Evolutionary conservation across 2,888 invertebrate species (phyloP), one percentile per base, ranked within the genome.

Genomic region (Xanthorhoe designata): DNA sequence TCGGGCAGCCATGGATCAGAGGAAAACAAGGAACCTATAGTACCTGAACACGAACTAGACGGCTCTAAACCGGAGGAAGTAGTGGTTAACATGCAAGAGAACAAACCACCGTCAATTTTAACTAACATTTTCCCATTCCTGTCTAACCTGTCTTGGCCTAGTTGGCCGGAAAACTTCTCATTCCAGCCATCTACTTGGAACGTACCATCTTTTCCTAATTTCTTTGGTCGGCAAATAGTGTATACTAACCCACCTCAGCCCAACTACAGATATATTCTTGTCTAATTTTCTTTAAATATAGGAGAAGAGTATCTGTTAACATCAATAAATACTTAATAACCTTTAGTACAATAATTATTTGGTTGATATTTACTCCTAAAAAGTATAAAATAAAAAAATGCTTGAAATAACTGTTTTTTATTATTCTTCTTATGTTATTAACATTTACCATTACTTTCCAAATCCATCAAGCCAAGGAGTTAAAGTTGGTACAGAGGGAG

Each of bases 401-500:
- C 2, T 47, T 6, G 18, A 3, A 13, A 7, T 38, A 54, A 13
- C 0, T 6, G 32, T 29, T 56, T 52, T 24, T 51, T 52, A 47
- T 52, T 29, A 45, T 42, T 24, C 19, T 45, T 45, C 2, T n/a
- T n/a, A 19, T 8, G 7, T 6, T n/a, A 29, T 15, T 29, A 38
- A 13, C 17, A 62, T 9, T 2, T 18, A 35, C 15, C 42, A 59
- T 76, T 72, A 83, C 77, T 86, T 85, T 60, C 83, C 80, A 62
- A 82, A 87, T 53, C 79, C 80, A 61, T 85, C 86, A 64, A 75
- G 72, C 85, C 88, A 88, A 0, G 86, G 82, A 1, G 86, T 77
- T 15, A 89, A 67, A 7, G 85, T 86, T 5, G 87, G 87, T 8
- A 82, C 71, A 15, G 86, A 71, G 1, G 81, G 79, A 0, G 80